Evolutionary conservation across 1,140 invertebrate species (phyloP), one percentile per base, ranked within the genome.

Genomic region (Mycetomoellerius zeteki): DNA sequence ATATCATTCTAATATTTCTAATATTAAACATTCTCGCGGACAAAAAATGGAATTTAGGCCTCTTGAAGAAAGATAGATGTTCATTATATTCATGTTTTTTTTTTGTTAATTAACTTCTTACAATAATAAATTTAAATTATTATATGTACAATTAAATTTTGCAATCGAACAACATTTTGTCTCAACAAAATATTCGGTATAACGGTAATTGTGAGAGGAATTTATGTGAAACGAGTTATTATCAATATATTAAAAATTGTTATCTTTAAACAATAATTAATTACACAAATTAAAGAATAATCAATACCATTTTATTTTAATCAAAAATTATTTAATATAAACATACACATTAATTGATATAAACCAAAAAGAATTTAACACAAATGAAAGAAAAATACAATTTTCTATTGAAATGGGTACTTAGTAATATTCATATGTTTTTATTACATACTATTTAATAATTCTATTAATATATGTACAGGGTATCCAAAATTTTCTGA

Each of bases 121-220:
- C 19, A 21, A 30, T 67, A 24, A 77, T 27, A 30, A 21, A 27
- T 67, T 12, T 33, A n/a, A 80, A 33, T 80, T 80, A 69, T 43
- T 43, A 43, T 43, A 43, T 43, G 10, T 10, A 43, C 37, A 43
- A 43, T 43, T 19, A 47, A 19, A 27, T 62, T 64, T 80, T 21
- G 37, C 30, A 43, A 43, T 12, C 27, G 14, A 67, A 30, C 43
- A n/a, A n/a, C n/a, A n/a, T n/a, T 69, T 65, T 80, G n/a, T 80
- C 16, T n/a, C n/a, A 14, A 24, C 7, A 21, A 81, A 71, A 72
- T 56, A n/a, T 71, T n/a, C 30, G n/a, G n/a, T n/a, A 21, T 43
- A 56, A 72, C 33, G 50, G 16, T 3, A 56, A 81, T 33, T 71
- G 33, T 72, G 71, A 14, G 3, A 67, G 12, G 21, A 72, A 43